Base-by-base conservation (phyloP, 2,888 invertebrate genomes). In the Aphodius granarius region DNA sequence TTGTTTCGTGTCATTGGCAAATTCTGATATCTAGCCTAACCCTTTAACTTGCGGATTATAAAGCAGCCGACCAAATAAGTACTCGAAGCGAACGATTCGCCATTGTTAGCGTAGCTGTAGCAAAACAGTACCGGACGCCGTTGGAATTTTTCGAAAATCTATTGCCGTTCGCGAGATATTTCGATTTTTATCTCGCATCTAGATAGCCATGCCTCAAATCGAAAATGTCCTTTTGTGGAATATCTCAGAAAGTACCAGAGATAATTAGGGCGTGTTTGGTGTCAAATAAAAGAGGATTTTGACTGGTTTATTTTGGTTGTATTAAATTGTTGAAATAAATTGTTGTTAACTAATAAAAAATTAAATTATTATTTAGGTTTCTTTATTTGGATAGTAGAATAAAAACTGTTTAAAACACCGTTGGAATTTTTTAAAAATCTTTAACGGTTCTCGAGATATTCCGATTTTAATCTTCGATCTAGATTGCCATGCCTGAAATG, bases 1-100 rank as follows among this genome's bases (percentile, higher is more conserved):
- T 85, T 85, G 84, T 85, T 84, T 83, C 81, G 78, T 83, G 84
- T 84, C 84, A 84, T 85, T 84, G 84, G 84, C 84, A 82, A 84
- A 84, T 84, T 83, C 82, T 81, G 83, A 83, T 82, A 83, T 78
- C 77, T 76, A 77, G 80, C 77, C 79, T 80, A 81, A 81, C 81
- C 81, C 80, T 81, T 81, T 78, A 75, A 73, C 68, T 73, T 73
- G 76, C 76, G 74, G 74, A 74, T 74, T 76, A 76, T 66, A 72
- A 71, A 66, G 63, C 76, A 76, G 74, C 74, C 63, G 76, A 63
- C 76, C 76, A 76, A 16, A 66, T 16, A 5, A 16, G 3, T 16
- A 13, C 3, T 66, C 66, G 20, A 66, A 16, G 19, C 66, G n/a
- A n/a, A n/a, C 18, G 4, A 9, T 6, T 65, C n/a, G 6, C 43